These are phyloP conservation scores for Drosophila pseudoobscura DNA, from an alignment of 1,140 invertebrate species.

Conservation along the genomic window DNA sequence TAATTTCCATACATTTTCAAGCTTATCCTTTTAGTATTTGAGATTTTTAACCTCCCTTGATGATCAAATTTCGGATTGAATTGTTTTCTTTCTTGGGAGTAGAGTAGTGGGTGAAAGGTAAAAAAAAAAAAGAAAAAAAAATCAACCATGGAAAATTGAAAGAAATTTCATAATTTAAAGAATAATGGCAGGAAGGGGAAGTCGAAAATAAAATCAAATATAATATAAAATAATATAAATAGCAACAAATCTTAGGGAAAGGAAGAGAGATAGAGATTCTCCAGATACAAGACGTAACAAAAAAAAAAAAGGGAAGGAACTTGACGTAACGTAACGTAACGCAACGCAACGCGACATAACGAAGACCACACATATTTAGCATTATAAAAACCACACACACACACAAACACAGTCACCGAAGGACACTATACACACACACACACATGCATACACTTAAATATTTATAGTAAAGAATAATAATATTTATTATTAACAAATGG, in stretches of 20 bases:
- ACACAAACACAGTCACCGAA: not conserved
- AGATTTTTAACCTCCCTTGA: too few species aligned
- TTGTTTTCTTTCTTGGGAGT: not conserved
- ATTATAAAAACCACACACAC: constrained; percentile 27
- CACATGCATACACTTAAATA: constrained; percentile 58
- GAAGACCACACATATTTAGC: constrained; percentile 43
- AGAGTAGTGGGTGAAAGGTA: too few species aligned
- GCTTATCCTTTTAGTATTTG: too few species aligned
- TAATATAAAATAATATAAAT: constrained; percentile 59
- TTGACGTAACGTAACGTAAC: not conserved
- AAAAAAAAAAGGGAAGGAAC: constrained; percentile 5
- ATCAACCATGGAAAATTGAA: too few species aligned
- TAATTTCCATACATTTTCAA: too few species aligned
- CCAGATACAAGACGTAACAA: constrained; percentile 13
- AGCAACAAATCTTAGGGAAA: constrained; percentile 65
- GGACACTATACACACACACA: constrained; percentile 13
- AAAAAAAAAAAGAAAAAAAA: too few species aligned
- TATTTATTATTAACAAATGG: constrained; percentile 73
- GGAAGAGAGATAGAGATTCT: constrained; percentile 9
- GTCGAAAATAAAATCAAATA: constrained; percentile 70
- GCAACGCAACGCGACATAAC: constrained; percentile 19
- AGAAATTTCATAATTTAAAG: not conserved
- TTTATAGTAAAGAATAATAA: constrained; percentile 78
- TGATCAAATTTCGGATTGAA: too few species aligned
- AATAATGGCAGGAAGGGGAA: not conserved